Conservation (phyloP, 2,888 invertebrate genomes). For the Cantharis nigra region DNA sequence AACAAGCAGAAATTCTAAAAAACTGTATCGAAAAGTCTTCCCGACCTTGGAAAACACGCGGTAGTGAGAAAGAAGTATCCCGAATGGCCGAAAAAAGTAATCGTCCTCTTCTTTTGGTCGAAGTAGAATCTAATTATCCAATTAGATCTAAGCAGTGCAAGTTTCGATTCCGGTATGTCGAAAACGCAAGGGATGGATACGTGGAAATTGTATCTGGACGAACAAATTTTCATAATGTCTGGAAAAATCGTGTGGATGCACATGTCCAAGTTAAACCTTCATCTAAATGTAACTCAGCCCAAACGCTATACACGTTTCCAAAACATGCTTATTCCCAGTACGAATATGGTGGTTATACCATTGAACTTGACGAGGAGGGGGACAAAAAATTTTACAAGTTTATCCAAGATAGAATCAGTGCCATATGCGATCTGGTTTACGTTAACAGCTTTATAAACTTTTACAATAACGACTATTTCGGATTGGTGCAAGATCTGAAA, state of each 20-base stretch:
- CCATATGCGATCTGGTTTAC: slow-evolving; percentile 45
- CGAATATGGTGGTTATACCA: slow-evolving; percentile 42
- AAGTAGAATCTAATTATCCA: not conserved
- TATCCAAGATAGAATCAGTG: slow-evolving; percentile 38
- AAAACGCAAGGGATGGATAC: not conserved
- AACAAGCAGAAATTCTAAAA: not conserved
- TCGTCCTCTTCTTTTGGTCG: not conserved
- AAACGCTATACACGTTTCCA: slow-evolving; percentile 71
- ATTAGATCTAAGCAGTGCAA: not conserved
- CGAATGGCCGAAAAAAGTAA: not conserved
- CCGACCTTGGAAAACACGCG: not conserved
- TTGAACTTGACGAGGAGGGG: slow-evolving; percentile 45
- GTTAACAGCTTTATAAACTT: slow-evolving; percentile 59
- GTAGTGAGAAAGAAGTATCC: not conserved
- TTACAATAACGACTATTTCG: slow-evolving; percentile 65
- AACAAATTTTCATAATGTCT: not conserved
- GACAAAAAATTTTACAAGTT: slow-evolving; percentile 44
- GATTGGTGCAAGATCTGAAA: slow-evolving; percentile 51
- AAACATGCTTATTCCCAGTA: slow-evolving; percentile 74
- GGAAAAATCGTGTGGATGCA: not conserved
- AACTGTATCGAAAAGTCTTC: not conserved
- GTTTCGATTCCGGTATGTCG: not conserved
- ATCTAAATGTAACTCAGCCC: slow-evolving; percentile 58
- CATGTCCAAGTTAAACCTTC: slow-evolving; percentile 12
- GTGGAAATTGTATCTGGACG: not conserved